Conservation (phyloP, 2,113 vertebrate genomes). For the Erpornis zantholeuca region DNA sequence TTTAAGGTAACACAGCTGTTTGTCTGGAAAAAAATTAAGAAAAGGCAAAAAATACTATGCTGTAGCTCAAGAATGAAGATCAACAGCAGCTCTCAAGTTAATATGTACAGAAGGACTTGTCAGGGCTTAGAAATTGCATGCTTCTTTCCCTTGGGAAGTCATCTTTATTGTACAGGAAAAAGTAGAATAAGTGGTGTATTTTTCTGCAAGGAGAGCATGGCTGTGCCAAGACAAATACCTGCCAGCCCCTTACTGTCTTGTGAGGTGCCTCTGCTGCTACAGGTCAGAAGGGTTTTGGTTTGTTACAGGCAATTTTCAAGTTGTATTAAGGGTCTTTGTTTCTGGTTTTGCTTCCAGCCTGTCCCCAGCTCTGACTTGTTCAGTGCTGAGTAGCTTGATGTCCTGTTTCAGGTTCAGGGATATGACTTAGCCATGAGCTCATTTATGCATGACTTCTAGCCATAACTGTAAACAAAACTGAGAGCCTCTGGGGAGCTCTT, state of each 20-base stretch:
- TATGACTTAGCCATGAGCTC: neutral
- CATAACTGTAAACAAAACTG: neutral
- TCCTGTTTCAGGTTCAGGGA: neutral
- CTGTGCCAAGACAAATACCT: neutral
- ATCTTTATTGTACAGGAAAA: neutral
- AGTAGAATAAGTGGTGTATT: neutral
- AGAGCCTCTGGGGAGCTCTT: neutral
- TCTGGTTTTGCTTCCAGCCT: neutral
- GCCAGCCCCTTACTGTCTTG: neutral
- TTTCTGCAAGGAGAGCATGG: neutral
- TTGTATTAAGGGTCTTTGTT: neutral
- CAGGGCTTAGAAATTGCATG: neutral
- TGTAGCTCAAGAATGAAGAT: neutral
- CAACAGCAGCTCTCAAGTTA: neutral
- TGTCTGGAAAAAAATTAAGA: neutral
- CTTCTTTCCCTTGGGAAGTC: neutral
- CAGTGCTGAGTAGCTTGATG: neutral
- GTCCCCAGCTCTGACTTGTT: neutral
- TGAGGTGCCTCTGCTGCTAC: neutral
- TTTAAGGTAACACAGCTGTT: slow-evolving; percentile 84
- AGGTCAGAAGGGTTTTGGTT: neutral
- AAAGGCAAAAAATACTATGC: neutral
- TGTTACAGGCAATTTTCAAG: neutral
- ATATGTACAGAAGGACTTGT: neutral
- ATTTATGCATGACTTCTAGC: neutral